Evolutionary conservation across 2,113 vertebrate species (phyloP), one percentile per base, ranked within the genome.

Genomic region (Psettodes erumei): DNA sequence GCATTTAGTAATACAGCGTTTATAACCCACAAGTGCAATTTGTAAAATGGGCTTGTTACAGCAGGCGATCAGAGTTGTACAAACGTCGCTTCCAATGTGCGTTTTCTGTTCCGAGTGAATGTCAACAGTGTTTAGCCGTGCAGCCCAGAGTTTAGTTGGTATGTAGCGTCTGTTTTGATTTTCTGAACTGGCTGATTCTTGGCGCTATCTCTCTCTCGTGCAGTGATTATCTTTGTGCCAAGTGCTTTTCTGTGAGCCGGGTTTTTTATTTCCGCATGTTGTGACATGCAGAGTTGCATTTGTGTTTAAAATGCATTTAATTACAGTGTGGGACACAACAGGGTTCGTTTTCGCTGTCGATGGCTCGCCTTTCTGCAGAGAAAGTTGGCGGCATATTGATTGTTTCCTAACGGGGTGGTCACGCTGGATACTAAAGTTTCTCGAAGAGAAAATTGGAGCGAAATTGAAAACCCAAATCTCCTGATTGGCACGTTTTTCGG

Each of bases 371-470:
- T 87, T 84, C 70, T 75, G 78, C 78, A 61, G 63, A 84, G 84
- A 93, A 93, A 93, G 92, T 93, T 93, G 83, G 88, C 79, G 88
- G 87, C 77, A 84, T 88, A 92, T 92, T 65, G 87, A 91, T 87
- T 82, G 83, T 81, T 79, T 78, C 42, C 60, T 48, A 13, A 5
- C 60, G 5, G 51, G 81, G 37, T 56, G 33, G 53, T 77, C 78
- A 45, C 75, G 65, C 59, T 75, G 66, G 63, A 71, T 54, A 47
- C 54, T 21, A 43, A 88, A 86, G 82, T 89, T 86, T 81, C 19
- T 55, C 10, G 8, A 6, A 54, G 19, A 38, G 19, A 55, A 77
- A 70, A 51, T 5, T 1, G 4, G 8, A 51, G 9, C 1, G 11
- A 33, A 18, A 2, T n/a, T 5, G 2, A 61, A 64, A 48, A 3